A percentile compares a stretch with the other conserved stretches of the same genome.
Conservation (phyloP, 2,888 invertebrate species). For the Cotesia congregata region DNA sequence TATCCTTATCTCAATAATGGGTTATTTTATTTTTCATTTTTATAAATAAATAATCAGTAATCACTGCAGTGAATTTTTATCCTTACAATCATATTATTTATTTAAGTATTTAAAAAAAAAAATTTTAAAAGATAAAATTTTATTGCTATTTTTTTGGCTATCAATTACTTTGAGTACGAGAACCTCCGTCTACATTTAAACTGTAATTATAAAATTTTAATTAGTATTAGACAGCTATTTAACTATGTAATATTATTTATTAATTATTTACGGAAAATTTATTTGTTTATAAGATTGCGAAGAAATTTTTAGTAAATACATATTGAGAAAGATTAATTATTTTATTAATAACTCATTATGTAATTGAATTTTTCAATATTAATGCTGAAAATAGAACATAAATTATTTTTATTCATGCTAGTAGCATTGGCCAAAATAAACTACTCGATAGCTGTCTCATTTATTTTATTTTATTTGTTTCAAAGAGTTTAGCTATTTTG, state of each 20-base stretch:
- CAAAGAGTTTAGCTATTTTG: not conserved
- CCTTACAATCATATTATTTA: not conserved
- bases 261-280: too few relatives aligned
- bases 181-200: too few relatives aligned
- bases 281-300: too few relatives aligned
- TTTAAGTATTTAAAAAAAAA: not conserved
- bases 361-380: not conserved
- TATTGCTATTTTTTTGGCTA: too few relatives aligned
- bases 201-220: too few relatives aligned
- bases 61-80: not conserved
- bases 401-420: not conserved
- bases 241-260: too few relatives aligned
- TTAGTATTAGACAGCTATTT: too few relatives aligned
- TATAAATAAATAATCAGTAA: not conserved
- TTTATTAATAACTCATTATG: not conserved
- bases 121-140: not conserved
- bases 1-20: not conserved
- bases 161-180: too few relatives aligned
- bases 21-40: not conserved
- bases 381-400: not conserved
- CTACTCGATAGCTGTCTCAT: conserved; percentile 1
- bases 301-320: too few relatives aligned
- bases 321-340: not conserved
- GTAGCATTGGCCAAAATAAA: not conserved
- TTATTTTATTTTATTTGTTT: conserved; percentile 8